Evolutionary conservation across 2,113 vertebrate species (phyloP), one percentile per base, ranked within the genome.

Genomic region (Cephalopterus ornatus): DNA sequence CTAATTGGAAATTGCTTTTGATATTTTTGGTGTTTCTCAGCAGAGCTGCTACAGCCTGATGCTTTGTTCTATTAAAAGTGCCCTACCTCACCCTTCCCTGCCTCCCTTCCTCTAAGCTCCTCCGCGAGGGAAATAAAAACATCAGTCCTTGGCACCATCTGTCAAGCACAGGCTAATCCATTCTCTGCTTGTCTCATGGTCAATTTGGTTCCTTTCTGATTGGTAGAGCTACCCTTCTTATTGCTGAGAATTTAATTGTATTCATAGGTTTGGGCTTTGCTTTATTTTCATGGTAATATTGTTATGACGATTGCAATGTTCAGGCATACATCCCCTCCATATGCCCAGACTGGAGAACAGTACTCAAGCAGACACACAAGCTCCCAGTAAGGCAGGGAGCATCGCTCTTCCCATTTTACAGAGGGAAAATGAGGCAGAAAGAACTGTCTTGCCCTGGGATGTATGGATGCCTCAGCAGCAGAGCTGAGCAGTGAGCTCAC

Each of bases 161-260:
- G 96, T 96, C 94, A 91, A 88, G 87, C 62, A 82, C 63, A 88
- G 49, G 58, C 74, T 96, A 96, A 96, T 96, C 89, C 84, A 87
- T 91, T 92, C 93, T 89, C 71, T 93, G 77, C 66, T 93, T 91
- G 81, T 79, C 95, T 95, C 81, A 82, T 58, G 77, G 91, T 85
- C 81, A 95, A 17, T 92, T 94, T 89, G 89, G 39, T 72, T 91
- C 89, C 53, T 79, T 82, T 87, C 73, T 88, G 71, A 95, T 35
- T 76, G 81, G 62, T 58, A 59, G 77, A 87, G 94, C 70, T 47
- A 70, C 28, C 37, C 28, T 89, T 52, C 44, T 42, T 85, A 73
- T 62, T 73, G 18, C 78, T 79, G 66, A 78, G 41, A 82, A 88
- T 79, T 72, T 73, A 88, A 85, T 49, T 56, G 52, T 63, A 37